phyloP scores from a whole-genome alignment of 1,140 invertebrate genomes.

The Papilio helenus region DNA sequence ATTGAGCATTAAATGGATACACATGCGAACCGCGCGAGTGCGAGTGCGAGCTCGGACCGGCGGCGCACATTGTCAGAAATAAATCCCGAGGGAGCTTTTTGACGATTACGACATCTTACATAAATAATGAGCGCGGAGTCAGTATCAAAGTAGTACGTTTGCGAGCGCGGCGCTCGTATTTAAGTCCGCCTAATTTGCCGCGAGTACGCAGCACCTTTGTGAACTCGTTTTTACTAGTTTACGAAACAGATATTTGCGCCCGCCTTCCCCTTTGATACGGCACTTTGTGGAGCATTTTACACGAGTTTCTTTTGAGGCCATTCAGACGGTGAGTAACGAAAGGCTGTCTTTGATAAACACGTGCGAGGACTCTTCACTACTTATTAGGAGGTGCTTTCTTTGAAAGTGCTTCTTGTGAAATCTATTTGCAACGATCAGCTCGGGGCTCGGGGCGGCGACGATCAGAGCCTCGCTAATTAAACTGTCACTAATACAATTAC shows the following conservation, averaged over 20 bases:
- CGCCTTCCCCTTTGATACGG: slow-evolving; percentile 81
- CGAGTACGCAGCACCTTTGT: slow-evolving; percentile 80
- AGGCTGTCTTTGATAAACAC: slow-evolving; percentile 83
- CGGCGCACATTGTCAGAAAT: slow-evolving; percentile 66
- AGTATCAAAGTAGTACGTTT: slow-evolving; percentile 77
- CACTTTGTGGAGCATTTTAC: slow-evolving; percentile 82
- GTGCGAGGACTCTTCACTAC: slow-evolving; percentile 83
- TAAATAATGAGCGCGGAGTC: slow-evolving; percentile 77
- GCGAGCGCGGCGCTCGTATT: slow-evolving; percentile 71
- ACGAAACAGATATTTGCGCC: slow-evolving; percentile 83
- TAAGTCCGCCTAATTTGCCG: slow-evolving; percentile 81
- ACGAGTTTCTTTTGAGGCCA: slow-evolving; percentile 82
- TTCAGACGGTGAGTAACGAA: slow-evolving; percentile 83
- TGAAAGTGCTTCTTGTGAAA: slow-evolving; percentile 82
- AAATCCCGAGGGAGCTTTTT: slow-evolving; percentile 64
- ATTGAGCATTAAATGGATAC: slow-evolving; percentile 83
- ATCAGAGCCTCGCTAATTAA: slow-evolving; percentile 81
- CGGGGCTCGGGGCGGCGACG: slow-evolving; percentile 78
- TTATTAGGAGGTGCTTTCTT: slow-evolving; percentile 83
- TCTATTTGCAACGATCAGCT: slow-evolving; percentile 82
- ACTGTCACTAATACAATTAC: slow-evolving; percentile 82
- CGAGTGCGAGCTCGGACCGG: slow-evolving; percentile 56
- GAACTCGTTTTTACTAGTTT: slow-evolving; percentile 82
- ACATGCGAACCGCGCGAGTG: slow-evolving; percentile 66
- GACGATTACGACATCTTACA: slow-evolving; percentile 77